These are phyloP conservation scores for Aelia acuminata DNA, from an alignment of 2,888 invertebrate genomes.

Conservation along the genomic window DNA sequence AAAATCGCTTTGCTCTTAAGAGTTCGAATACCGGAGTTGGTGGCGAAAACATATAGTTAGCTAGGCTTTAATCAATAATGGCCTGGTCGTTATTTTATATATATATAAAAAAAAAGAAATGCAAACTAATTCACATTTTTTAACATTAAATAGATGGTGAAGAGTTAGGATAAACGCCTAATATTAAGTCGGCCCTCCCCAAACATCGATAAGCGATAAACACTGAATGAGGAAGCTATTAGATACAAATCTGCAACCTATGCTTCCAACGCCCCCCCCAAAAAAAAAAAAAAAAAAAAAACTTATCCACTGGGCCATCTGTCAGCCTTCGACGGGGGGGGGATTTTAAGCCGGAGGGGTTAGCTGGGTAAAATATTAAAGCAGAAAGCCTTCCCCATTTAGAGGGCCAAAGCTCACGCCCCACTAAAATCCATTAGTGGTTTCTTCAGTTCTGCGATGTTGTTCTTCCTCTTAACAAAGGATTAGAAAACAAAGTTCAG, in stretches of 20 bases:
- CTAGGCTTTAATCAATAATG: no score
- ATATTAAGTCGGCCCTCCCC: not conserved
- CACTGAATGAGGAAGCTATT: constrained; percentile 6
- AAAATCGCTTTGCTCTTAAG: no score
- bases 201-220: not conserved
- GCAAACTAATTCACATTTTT: no score
- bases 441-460: not conserved
- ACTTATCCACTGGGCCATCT: constrained; percentile 13
- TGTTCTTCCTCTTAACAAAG: not conserved
- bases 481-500: not conserved
- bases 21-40: no score
- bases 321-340: not conserved
- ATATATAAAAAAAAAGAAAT: no score
- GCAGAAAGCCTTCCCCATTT: constrained; percentile 11
- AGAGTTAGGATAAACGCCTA: not conserved
- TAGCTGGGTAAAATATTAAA: not conserved
- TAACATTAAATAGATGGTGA: no score
- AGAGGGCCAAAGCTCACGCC: not conserved
- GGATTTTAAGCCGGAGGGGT: not conserved
- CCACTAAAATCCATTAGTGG: constrained; percentile 33
- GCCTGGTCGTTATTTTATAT: no score
- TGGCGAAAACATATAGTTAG: no score
- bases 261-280: no score
- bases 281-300: no score
- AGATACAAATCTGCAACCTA: not conserved